Conservation (phyloP, 2,888 invertebrate genomes). For the Rhagium mordax region DNA sequence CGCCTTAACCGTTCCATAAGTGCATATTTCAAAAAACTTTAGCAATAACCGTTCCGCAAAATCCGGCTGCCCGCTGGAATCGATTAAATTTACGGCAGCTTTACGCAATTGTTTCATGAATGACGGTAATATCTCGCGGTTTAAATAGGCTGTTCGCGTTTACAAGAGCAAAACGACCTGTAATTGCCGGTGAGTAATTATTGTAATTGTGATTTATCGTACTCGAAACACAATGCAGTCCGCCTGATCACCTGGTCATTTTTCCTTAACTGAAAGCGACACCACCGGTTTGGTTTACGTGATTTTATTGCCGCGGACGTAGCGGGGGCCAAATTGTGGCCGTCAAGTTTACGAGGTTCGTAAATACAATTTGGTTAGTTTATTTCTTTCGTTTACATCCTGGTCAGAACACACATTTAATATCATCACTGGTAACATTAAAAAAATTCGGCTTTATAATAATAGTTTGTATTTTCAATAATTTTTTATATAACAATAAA, state of each 20-base stretch:
- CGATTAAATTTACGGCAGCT: neutral
- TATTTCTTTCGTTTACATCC: neutral
- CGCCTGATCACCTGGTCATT: conserved; percentile 14
- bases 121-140: neutral
- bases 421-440: too few species aligned
- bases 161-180: neutral
- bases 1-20: neutral
- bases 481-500: neutral
- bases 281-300: conserved; percentile 2
- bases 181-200: conserved; percentile 13
- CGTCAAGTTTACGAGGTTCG: neutral
- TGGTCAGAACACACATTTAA: neutral
- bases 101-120: conserved; percentile 10
- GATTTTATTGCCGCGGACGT: neutral
- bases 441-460: neutral
- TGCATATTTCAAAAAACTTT: neutral
- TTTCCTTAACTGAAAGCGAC: conserved; percentile 19
- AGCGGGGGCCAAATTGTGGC: conserved; percentile 4
- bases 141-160: neutral
- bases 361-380: neutral
- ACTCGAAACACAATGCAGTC: conserved; percentile 26
- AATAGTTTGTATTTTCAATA: neutral
- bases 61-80: neutral
- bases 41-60: neutral
- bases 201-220: conserved; percentile 25